A percentile compares a stretch with the other conserved stretches of the same genome.
These are phyloP conservation scores for Astur gentilis DNA, from an alignment of 2,113 vertebrate genomes.

Conservation along the genomic window DNA sequence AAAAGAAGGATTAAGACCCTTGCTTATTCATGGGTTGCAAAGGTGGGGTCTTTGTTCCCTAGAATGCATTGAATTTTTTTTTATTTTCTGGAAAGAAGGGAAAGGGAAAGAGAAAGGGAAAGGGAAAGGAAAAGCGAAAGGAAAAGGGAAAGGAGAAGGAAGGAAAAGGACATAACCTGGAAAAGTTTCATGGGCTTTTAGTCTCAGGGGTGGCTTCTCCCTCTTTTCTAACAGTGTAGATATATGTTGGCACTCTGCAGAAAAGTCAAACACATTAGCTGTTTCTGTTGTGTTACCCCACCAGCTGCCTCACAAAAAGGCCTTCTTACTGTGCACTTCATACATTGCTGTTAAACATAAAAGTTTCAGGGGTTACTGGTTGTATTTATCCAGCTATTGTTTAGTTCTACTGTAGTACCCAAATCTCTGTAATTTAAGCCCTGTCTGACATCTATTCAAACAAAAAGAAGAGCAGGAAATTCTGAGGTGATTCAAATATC, in stretches of 20 bases:
- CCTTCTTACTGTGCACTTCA: not conserved
- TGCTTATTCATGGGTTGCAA: not conserved
- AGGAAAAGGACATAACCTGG: not conserved
- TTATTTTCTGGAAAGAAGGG: not conserved
- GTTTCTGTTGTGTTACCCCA: not conserved
- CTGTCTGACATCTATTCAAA: conserved; percentile 27
- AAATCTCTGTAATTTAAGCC: conserved; percentile 1
- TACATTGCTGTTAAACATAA: not conserved
- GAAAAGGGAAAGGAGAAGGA: not conserved
- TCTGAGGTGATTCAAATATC: conserved; percentile 30
- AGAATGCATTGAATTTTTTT: not conserved
- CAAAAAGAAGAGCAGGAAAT: conserved; percentile 11
- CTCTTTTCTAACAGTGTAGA: not conserved
- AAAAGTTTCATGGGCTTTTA: not conserved
- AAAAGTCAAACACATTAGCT: not conserved
- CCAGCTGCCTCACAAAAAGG: not conserved
- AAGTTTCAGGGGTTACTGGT: not conserved
- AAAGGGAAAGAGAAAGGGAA: fast-evolving
- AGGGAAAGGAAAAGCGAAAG: fast-evolving
- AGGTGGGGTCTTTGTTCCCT: not conserved
- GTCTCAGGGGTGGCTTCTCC: not conserved
- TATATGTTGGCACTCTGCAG: not conserved
- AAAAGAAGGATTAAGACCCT: not conserved
- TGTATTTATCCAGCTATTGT: not conserved
- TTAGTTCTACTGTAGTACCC: not conserved